Percentiles rank a stretch among this genome's conserved stretches.
Conservation (phyloP, 2,113 vertebrate species). For the Eonycteris spelaea region DNA sequence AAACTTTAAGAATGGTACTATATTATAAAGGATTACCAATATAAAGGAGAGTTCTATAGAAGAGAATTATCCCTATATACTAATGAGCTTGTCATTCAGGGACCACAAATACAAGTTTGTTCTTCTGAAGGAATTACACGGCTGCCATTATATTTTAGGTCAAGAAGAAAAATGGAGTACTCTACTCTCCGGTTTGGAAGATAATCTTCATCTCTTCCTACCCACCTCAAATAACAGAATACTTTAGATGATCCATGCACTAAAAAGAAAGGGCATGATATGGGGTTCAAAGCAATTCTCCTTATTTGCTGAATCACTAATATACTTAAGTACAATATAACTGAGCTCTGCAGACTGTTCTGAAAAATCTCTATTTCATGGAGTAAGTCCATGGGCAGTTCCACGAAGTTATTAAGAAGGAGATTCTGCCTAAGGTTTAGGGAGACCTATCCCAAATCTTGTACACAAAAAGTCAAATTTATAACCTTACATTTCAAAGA, state of each 20-base stretch:
- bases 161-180: neutral
- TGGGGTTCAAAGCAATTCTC: neutral
- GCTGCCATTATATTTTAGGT: neutral
- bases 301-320: neutral
- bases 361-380: neutral
- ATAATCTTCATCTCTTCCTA: neutral
- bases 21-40: neutral
- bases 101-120: neutral
- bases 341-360: neutral
- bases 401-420: neutral
- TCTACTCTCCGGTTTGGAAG: neutral
- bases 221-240: neutral
- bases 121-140: neutral
- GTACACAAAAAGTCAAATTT: neutral
- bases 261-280: neutral
- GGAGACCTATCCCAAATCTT: neutral
- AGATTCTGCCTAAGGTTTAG: neutral
- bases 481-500: neutral
- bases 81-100: neutral
- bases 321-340: neutral
- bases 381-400: neutral
- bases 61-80: neutral
- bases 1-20: neutral
- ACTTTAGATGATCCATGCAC: neutral
- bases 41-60: neutral